phyloP scores from a whole-genome alignment of 1,140 invertebrate genomes.

The Bombus confusus region DNA sequence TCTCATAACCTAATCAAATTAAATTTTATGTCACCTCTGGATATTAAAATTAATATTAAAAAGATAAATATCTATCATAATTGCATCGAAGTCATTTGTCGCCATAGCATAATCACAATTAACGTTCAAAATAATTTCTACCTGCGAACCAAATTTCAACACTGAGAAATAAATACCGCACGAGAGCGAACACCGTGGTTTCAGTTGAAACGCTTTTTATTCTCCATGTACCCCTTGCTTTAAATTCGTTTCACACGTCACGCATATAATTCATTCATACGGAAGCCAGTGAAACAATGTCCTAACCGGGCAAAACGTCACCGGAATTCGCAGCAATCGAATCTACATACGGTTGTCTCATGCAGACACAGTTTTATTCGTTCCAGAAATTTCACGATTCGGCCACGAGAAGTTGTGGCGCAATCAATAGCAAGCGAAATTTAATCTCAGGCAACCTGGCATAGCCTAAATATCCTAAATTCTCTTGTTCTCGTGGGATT shows the following conservation, averaged over 20 bases:
- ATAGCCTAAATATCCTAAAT: conserved; percentile 14
- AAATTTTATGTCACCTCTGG: not conserved
- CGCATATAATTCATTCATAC: not conserved
- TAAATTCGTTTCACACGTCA: not conserved
- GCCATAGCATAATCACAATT: too few species aligned
- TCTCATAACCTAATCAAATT: not conserved
- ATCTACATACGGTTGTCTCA: not conserved
- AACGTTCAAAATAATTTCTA: not conserved
- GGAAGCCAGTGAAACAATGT: not conserved
- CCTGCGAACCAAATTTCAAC: not conserved
- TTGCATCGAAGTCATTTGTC: not conserved
- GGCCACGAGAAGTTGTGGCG: not conserved
- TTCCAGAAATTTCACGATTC: not conserved
- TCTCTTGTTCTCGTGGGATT: not conserved
- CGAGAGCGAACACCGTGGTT: not conserved
- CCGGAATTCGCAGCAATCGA: not conserved
- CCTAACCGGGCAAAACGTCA: too few species aligned
- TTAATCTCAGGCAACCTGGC: not conserved
- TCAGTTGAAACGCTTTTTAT: not conserved
- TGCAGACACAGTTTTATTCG: not conserved
- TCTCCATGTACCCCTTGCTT: not conserved
- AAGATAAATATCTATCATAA: not conserved
- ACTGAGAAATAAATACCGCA: not conserved
- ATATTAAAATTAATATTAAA: not conserved
- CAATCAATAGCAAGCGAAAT: conserved; percentile 18